Percentiles rank a stretch among this genome's conserved stretches.
Evolutionary conservation across 2,797 vertebrate species (phyloP).

Genomic region (Cephalopachus bancanus): DNA sequence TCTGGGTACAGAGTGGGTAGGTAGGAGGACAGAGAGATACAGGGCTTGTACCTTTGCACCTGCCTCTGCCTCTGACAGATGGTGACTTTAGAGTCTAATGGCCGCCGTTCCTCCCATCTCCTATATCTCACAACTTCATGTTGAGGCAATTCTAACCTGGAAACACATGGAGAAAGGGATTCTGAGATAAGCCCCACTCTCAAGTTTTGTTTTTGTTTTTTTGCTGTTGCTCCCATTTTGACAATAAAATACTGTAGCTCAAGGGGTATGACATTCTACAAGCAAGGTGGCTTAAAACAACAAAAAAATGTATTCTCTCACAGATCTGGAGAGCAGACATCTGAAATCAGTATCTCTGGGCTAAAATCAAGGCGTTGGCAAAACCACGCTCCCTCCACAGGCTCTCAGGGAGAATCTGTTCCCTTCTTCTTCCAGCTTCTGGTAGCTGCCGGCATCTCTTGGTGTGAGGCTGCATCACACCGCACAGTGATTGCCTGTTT

Average conservation of each 20-base stretch:
- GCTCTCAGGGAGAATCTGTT: too few species aligned
- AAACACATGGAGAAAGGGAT: neutral
- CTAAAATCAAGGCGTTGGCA: too few species aligned
- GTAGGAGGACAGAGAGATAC: neutral
- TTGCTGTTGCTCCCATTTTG: neutral
- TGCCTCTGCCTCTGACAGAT: neutral
- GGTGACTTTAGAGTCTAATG: neutral
- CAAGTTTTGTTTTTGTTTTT: neutral
- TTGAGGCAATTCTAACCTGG: neutral
- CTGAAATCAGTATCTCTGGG: too few species aligned
- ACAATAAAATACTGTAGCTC: neutral
- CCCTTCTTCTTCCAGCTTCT: neutral
- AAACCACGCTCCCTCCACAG: too few species aligned
- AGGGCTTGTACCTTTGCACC: rapidly evolving
- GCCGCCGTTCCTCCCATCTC: neutral
- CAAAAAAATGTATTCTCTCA: neutral
- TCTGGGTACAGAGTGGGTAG: neutral
- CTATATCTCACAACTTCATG: neutral
- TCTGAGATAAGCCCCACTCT: neutral
- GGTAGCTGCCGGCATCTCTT: neutral
- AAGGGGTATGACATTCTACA: neutral
- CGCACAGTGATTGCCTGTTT: neutral
- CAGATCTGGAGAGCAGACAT: too few species aligned
- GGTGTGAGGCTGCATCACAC: neutral
- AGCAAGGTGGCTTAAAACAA: neutral